Evolutionary conservation across 2,113 vertebrate genomes (phyloP).

Genomic region (Cricetomys ansorgei): DNA sequence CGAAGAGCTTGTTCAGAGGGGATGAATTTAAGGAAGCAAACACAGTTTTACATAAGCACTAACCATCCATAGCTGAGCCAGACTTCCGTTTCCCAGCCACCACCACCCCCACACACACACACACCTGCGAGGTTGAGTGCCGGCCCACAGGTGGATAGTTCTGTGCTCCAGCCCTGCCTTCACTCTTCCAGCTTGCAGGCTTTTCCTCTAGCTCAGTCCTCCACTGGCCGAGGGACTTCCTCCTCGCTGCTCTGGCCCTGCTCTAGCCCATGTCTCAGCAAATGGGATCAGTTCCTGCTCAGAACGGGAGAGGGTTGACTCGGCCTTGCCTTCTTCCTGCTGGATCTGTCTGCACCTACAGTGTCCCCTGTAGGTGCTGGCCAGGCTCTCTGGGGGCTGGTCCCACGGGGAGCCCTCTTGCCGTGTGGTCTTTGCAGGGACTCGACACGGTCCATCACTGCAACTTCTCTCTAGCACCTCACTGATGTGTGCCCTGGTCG

Average conservation of each 20-base stretch:
- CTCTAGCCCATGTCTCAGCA: not conserved
- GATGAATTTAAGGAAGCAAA: not conserved
- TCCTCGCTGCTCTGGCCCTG: not conserved
- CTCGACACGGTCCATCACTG: too few species aligned
- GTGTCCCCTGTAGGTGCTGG: not conserved
- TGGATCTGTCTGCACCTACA: not conserved
- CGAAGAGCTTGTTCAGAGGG: not conserved
- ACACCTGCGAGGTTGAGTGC: not conserved
- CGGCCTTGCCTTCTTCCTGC: not conserved
- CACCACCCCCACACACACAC: not conserved
- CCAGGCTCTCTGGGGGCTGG: not conserved
- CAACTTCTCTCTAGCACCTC: too few species aligned
- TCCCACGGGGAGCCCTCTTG: not conserved
- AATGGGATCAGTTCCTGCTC: not conserved
- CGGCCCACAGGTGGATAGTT: fast-evolving
- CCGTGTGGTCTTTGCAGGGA: not conserved
- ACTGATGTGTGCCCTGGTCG: not conserved
- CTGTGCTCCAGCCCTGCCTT: not conserved
- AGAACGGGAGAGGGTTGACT: too few species aligned
- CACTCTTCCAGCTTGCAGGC: fast-evolving
- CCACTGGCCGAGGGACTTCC: not conserved
- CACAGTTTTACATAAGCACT: not conserved
- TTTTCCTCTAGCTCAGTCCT: not conserved
- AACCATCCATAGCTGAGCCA: not conserved
- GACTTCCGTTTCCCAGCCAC: not conserved